Conservation (phyloP, 2,113 vertebrate species). For the Erpornis zantholeuca region DNA sequence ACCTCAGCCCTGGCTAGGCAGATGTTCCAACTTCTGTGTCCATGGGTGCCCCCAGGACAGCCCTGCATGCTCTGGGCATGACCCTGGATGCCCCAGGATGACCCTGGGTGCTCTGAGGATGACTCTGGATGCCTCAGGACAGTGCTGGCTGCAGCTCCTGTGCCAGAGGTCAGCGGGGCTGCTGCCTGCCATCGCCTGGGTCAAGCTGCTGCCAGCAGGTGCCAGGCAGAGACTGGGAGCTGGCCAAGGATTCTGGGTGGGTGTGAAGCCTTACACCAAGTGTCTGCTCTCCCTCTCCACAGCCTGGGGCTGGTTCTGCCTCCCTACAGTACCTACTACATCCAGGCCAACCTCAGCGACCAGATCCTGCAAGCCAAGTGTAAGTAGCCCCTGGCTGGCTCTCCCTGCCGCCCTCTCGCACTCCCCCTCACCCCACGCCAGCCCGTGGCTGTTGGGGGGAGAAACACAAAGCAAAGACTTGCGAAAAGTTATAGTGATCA, state of each 20-base stretch:
- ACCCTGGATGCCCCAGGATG: neutral
- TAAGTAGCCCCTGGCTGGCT: slow-evolving; percentile 84
- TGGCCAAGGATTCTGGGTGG: neutral
- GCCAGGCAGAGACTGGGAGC: neutral
- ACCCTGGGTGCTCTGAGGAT: neutral
- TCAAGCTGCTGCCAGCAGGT: neutral
- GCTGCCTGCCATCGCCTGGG: neutral
- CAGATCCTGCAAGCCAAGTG: slow-evolving; percentile 99
- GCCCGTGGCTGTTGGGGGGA: neutral
- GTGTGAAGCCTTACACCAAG: neutral
- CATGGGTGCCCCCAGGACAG: neutral
- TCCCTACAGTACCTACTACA: slow-evolving; percentile 95
- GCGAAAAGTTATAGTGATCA: neutral
- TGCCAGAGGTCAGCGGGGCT: neutral
- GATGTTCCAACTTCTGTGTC: neutral
- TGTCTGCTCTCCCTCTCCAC: slow-evolving; percentile 41
- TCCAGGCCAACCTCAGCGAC: slow-evolving; percentile 97
- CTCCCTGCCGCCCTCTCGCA: slow-evolving; percentile 52
- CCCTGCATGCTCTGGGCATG: neutral
- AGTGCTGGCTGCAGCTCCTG: neutral
- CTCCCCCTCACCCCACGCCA: slow-evolving; percentile 31
- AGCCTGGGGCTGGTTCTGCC: slow-evolving; percentile 96
- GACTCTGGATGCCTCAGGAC: neutral
- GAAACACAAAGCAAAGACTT: neutral
- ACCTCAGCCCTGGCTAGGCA: neutral